phyloP scores from a whole-genome alignment of 2,797 vertebrate genomes.

The Pangasius djambal region DNA sequence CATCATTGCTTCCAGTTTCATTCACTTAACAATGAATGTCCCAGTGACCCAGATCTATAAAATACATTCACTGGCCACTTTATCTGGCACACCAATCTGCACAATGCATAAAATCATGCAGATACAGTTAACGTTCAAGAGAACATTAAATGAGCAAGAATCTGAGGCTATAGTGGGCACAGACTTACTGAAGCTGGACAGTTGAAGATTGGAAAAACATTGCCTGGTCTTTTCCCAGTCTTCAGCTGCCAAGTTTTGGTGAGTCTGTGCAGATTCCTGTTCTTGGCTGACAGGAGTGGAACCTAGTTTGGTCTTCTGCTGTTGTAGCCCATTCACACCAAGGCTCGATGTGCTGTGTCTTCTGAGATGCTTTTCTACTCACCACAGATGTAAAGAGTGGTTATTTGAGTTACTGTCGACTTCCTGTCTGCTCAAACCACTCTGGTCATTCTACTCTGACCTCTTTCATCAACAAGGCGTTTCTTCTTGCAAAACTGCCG shows the following conservation, averaged over 20 bases:
- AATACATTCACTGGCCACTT: not conserved
- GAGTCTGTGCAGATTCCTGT: not conserved
- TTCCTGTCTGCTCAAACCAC: not conserved
- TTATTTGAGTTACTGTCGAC: not conserved
- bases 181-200: not conserved
- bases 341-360: not conserved
- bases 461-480: not conserved
- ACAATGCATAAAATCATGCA: not conserved
- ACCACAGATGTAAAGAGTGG: not conserved
- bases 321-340: not conserved
- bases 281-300: not conserved
- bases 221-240: not conserved
- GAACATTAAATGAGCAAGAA: not conserved
- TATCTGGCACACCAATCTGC: not conserved
- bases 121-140: too few species aligned
- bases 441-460: not conserved
- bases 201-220: not conserved
- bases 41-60: constrained; percentile 10
- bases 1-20: not conserved
- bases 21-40: not conserved
- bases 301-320: not conserved
- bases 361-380: not conserved
- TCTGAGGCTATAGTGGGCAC: not conserved
- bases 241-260: not conserved
- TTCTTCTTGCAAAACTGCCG: not conserved